Evolutionary conservation across 2,888 invertebrate species (phyloP).

Genomic region (Artemia sp.): DNA sequence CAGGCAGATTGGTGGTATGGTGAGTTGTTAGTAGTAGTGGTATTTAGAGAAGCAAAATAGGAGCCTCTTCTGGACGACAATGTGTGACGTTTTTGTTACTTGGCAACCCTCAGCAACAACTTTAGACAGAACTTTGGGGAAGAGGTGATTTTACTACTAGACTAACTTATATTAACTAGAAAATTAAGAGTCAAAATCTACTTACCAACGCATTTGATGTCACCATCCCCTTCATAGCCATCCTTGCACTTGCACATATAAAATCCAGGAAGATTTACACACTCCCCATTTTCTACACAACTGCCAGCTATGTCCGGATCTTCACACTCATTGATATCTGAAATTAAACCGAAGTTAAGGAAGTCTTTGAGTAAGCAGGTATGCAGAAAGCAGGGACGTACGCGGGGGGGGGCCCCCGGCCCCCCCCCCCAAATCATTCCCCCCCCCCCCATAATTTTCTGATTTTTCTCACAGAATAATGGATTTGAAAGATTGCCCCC

Average conservation of each 20-base stretch:
- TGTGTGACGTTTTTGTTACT: no score
- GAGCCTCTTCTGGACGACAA: no score
- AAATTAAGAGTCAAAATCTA: constrained; percentile 19
- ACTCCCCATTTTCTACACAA: constrained; percentile 79
- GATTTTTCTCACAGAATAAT: background rate
- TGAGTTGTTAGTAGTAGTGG: no score
- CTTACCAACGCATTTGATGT: constrained; percentile 63
- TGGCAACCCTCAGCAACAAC: no score
- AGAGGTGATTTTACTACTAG: no score
- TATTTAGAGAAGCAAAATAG: no score
- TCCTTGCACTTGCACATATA: constrained; percentile 83
- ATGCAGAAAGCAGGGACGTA: background rate
- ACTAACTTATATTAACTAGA: background rate
- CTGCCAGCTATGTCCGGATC: constrained; percentile 63
- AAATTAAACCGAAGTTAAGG: constrained; percentile 24
- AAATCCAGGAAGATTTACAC: constrained; percentile 83
- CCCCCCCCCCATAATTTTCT: background rate
- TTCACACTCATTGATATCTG: constrained; percentile 86
- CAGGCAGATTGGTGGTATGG: no score
- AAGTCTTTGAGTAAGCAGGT: no score
- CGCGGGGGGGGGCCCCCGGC: background rate
- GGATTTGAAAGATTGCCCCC: no score
- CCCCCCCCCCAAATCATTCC: background rate
- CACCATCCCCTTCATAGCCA: constrained; percentile 78
- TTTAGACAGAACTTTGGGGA: no score